These are phyloP conservation scores for Xanthia togata DNA, from an alignment of 2,888 invertebrate genomes.

Conservation along the genomic window DNA sequence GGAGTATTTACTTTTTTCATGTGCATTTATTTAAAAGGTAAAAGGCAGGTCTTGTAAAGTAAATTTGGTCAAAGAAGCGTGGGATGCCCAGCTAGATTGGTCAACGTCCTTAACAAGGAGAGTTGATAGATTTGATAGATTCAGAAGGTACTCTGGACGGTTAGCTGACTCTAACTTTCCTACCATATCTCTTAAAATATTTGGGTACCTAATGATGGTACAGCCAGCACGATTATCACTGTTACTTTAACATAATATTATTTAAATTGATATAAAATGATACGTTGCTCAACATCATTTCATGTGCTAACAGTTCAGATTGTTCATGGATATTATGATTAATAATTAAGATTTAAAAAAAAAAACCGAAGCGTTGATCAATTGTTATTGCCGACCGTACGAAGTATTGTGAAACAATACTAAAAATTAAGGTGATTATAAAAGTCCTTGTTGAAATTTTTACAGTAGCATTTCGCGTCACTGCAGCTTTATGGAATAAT, in stretches of 20 bases:
- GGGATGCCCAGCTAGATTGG: background rate
- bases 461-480: conserved; percentile 21
- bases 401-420: background rate
- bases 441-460: conserved; percentile 8
- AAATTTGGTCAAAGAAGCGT: background rate
- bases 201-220: background rate
- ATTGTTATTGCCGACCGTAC: background rate
- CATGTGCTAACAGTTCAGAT: background rate
- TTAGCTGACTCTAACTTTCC: background rate
- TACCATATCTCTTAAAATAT: background rate
- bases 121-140: background rate
- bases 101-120: background rate
- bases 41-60: background rate
- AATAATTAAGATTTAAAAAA: background rate
- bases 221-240: background rate
- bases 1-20: background rate
- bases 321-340: background rate
- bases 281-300: background rate
- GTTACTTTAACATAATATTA: background rate
- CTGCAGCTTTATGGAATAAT: conserved; percentile 16
- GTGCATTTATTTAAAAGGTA: background rate
- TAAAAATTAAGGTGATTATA: background rate
- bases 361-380: background rate
- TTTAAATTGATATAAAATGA: background rate
- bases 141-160: background rate